These are phyloP conservation scores for Busseola fusca DNA, from an alignment of 2,888 invertebrate genomes.

Conservation along the genomic window DNA sequence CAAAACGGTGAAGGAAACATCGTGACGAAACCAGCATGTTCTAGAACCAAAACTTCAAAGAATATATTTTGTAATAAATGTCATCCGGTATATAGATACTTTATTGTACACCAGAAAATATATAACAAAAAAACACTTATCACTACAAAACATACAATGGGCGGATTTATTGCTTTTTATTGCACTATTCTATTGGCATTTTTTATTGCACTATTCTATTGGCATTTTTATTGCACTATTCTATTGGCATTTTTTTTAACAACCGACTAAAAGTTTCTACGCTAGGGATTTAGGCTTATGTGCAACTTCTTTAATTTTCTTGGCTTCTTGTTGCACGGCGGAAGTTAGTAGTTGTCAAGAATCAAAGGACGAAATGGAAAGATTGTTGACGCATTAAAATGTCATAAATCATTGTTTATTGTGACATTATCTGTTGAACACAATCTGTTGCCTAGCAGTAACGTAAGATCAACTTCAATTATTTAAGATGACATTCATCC, in stretches of 20 bases:
- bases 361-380: slow-evolving; percentile 10
- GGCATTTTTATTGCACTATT: not conserved
- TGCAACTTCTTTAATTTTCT: slow-evolving; percentile 5
- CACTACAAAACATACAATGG: not conserved
- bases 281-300: not conserved
- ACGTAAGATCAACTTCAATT: not conserved
- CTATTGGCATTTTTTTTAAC: not conserved
- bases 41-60: too few species aligned
- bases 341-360: slow-evolving; percentile 33
- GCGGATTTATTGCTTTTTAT: not conserved
- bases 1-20: too few species aligned
- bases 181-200: not conserved
- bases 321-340: slow-evolving; percentile 33
- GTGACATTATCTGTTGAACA: slow-evolving; percentile 21
- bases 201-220: not conserved
- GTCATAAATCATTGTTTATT: slow-evolving; percentile 40
- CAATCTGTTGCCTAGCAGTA: not conserved
- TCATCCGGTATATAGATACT: too few species aligned
- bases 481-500: slow-evolving; percentile 7
- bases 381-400: slow-evolving; percentile 36
- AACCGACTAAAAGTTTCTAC: not conserved
- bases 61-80: too few species aligned
- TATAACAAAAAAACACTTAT: not conserved
- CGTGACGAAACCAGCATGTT: too few species aligned
- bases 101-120: not conserved